Base-by-base conservation (phyloP, 2,113 vertebrate species). In the Paralichthys olivaceus region DNA sequence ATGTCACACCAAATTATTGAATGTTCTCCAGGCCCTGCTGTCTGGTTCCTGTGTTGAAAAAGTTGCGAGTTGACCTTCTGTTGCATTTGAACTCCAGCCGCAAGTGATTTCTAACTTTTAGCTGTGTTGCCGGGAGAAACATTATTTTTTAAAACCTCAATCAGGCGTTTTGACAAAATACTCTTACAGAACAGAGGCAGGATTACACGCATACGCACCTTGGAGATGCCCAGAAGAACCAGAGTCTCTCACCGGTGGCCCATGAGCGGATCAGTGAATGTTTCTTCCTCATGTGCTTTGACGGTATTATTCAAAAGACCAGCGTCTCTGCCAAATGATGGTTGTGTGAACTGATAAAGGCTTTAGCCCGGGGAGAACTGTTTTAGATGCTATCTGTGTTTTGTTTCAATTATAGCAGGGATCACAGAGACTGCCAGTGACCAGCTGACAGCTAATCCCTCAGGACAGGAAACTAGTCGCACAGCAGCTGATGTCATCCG, bases 371-470 rank as follows among this genome's bases (percentile, higher is more conserved):
- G 66, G 80, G 86, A 89, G 69, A 80, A 68, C 74, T 84, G 84
- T 79, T 86, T 90, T 87, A 84, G 82, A 91, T 88, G 85, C 85
- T 81, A 79, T 90, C 81, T 84, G 63, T 70, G 73, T 90, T 84
- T 86, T 84, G 87, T 90, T 88, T 90, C 90, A 87, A 90, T 90
- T 89, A 88, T 79, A 81, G 62, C 64, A 47, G 60, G 61, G 86
- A 89, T 92, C 88, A 90, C 79, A 90, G 84, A 34, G 70, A 78
- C 79, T 87, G 77, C 67, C 85, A 77, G 66, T 49, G 68, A 83
- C 77, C 80, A 72, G 53, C 83, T 81, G 89, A 89, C 87, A 86
- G 88, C 71, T 83, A 75, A 88, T 89, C 90, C 90, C 90, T 78
- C 70, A 61, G 84, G 91, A 88, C 69, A 79, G 85, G 62, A 84